phyloP scores from a whole-genome alignment of 2,888 invertebrate species.

The Campopleginae sp. region DNA sequence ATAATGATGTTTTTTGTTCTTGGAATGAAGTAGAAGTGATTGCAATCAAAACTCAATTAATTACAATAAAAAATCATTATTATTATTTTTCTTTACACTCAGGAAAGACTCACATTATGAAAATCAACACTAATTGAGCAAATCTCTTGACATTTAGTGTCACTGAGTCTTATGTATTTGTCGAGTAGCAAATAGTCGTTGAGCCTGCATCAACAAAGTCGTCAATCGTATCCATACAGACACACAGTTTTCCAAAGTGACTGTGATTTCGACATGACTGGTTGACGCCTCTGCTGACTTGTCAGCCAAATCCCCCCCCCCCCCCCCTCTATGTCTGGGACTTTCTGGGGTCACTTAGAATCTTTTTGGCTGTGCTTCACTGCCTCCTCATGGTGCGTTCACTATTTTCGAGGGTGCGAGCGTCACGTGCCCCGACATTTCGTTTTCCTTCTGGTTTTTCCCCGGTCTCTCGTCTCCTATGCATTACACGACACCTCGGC shows the following conservation, averaged over 20 bases:
- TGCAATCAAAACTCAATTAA: too few relatives aligned
- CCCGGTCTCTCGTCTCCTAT: constrained; percentile 44
- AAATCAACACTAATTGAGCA: not conserved
- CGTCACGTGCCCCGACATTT: constrained; percentile 79
- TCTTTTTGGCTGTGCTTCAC: not conserved
- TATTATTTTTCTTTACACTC: not conserved
- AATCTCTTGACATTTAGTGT: constrained; percentile 15
- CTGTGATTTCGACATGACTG: constrained; percentile 63
- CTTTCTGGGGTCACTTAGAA: constrained; percentile 1
- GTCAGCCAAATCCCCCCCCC: constrained; percentile 68
- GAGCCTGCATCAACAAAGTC: constrained; percentile 74
- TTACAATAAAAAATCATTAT: too few relatives aligned
- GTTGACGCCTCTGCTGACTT: constrained; percentile 79
- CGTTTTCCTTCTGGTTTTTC: constrained; percentile 45
- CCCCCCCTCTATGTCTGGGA: not conserved
- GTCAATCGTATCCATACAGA: constrained; percentile 6
- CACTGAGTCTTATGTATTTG: not conserved
- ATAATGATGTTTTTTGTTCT: too few relatives aligned
- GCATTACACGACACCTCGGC: constrained; percentile 52
- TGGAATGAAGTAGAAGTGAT: too few relatives aligned
- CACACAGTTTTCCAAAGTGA: constrained; percentile 39
- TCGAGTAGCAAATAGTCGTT: constrained; percentile 62
- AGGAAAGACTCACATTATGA: not conserved
- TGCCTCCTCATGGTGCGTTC: constrained; percentile 47
- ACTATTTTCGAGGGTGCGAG: constrained; percentile 74